phyloP scores from a whole-genome alignment of 2,113 vertebrate genomes.

The Channa maculata region DNA sequence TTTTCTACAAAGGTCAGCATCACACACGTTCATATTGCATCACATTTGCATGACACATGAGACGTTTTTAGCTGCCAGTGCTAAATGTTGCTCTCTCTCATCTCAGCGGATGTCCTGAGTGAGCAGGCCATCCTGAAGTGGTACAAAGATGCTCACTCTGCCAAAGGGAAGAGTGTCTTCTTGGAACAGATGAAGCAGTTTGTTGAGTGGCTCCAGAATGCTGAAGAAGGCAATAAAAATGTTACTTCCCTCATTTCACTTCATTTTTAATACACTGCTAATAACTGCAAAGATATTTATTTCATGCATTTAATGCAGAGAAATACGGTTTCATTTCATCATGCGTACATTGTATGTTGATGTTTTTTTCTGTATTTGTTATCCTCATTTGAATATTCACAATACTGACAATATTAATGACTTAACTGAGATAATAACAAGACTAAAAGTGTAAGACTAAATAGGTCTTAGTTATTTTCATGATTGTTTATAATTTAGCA shows the following conservation, averaged over 20 bases:
- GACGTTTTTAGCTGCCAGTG: not conserved
- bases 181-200: conserved; percentile 97
- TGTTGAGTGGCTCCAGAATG: conserved; percentile 94
- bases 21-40: not conserved
- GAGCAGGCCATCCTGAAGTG: conserved; percentile 93
- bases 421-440: not conserved
- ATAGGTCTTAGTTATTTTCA: too few species aligned
- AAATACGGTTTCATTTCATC: too few species aligned
- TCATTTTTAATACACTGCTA: too few species aligned
- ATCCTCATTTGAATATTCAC: not conserved
- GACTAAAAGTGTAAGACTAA: not conserved
- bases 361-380: too few species aligned
- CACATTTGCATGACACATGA: too few species aligned
- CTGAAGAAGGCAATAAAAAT: conserved; percentile 89
- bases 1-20: conserved; percentile 91
- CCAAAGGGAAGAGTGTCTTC: conserved; percentile 94
- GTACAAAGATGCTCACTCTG: conserved; percentile 91
- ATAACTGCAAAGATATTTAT: too few species aligned
- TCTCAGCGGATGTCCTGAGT: conserved; percentile 91
- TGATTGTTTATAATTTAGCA: too few species aligned
- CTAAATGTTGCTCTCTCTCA: not conserved
- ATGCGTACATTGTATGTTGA: too few species aligned
- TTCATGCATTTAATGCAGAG: too few species aligned
- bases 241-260: not conserved
- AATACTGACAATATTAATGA: not conserved